Base-by-base conservation (phyloP, 2,888 invertebrate species). In the Loripinus fragilis region DNA sequence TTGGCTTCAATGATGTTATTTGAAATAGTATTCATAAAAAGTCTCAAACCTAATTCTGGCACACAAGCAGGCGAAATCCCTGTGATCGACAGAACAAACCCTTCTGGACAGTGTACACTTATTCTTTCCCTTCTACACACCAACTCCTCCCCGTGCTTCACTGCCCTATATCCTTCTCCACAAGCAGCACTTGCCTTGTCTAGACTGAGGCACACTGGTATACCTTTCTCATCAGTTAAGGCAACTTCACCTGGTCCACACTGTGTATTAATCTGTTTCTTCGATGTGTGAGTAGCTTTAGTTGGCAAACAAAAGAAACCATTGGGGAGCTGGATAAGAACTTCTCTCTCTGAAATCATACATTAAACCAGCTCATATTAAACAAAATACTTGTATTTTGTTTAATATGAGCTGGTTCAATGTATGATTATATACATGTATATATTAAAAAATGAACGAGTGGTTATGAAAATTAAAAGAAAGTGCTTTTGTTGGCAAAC, bases 121-220 rank as follows among this genome's bases (percentile, higher is more conserved):
- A 81, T 55, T 12, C 25, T 52, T 25, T 68, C 35, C 17, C 71
- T 52, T 52, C 74, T 78, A 55, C 86, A 86, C 7, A 83, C 66
- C 35, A 80, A 79, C 12, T 76, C 55, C 2, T 76, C 65, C 8
- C 60, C 55, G 33, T 48, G 68, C 30, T 45, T 71, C 52, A 82
- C 71, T 12, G 83, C 83, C 17, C 60, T 75, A 25, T 80, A 81
- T 5, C 78, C 83, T 0, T 69, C 60, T 0, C 84, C 87, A 85
- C 87, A 87, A 33, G 78, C 55, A 52, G 76, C 45, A 17, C 65
- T 60, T 23, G 76, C 71, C 7, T 52, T 41, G 15, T 66, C 60
- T 20, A 78, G 66, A n/a, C 60, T 52, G 2, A 76, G 60, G 65
- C 85, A 85, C 0, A 50, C 48, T 17, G n/a, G 28, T 5, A 67